Base-by-base conservation (phyloP, 1,140 invertebrate genomes). In the Rhopalosiphum padi region DNA sequence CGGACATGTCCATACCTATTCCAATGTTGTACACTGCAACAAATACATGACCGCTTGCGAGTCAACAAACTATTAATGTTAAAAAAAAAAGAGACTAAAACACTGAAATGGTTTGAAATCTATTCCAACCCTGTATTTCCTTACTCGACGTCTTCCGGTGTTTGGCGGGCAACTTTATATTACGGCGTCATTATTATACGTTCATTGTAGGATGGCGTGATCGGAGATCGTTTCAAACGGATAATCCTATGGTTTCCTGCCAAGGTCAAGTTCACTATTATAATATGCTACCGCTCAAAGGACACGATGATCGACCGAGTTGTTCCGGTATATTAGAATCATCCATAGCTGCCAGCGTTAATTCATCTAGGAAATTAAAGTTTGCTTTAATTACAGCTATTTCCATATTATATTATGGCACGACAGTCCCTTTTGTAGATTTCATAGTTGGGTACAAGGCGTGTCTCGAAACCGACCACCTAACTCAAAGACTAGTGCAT, bases 381-480 rank as follows among this genome's bases (percentile, higher is more conserved):
- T 83, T 83, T 83, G 30, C 18, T 37, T 83, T 83, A 83, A 83
- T 83, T 23, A 83, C 77, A 83, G 77, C 77, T 37, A 83, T 83
- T 82, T 83, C n/a, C 60, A 18, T n/a, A 77, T 77, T 77, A 77
- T 83, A 83, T 83, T 83, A 83, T 83, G 60, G 30, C 60, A 77
- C 15, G 22, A 83, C 7, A 83, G 77, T 37, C 35, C 77, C 77
- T 37, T 83, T 37, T 37, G 77, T 83, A 23, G 35, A 18, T 37
- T 82, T 37, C n/a, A n/a, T 77, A 35, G 35, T 37, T 35, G 4
- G 21, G 77, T 83, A 37, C 21, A 37, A 83, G 77, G 77, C 77
- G 77, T 83, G 35, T 37, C 21, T 83, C 18, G 2, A 83, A 22
- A 83, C 35, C n/a, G 77, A 23, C n/a, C 60, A 6, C 15, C 15